phyloP scores from a whole-genome alignment of 2,113 vertebrate genomes.

The Zapornia atra region DNA sequence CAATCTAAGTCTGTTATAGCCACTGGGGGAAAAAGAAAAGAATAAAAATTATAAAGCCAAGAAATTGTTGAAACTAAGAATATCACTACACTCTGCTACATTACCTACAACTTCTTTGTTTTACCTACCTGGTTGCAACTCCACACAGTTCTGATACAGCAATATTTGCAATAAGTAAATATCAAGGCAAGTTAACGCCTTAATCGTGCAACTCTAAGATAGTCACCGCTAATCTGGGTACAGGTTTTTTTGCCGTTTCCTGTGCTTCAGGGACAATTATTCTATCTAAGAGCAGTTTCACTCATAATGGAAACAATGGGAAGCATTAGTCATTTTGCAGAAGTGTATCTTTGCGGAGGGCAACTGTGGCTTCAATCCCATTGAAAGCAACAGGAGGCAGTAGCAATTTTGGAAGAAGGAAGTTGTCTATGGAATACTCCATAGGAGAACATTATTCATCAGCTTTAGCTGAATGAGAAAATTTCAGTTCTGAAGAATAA shows the following conservation, averaged over 20 bases:
- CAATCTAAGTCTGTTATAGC: background rate
- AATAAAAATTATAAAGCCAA: background rate
- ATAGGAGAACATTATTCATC: constrained; percentile 46
- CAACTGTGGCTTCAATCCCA: constrained; percentile 35
- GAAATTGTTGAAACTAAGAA: background rate
- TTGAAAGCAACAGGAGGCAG: constrained; percentile 38
- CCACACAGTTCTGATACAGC: background rate
- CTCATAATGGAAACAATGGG: constrained; percentile 33
- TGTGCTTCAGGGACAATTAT: constrained; percentile 3
- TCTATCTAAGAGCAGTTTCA: background rate
- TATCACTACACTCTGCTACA: background rate
- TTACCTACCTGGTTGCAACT: background rate
- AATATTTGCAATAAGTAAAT: background rate
- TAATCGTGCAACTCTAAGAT: background rate
- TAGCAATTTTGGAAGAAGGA: constrained; percentile 40
- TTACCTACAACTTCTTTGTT: background rate
- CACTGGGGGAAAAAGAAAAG: background rate
- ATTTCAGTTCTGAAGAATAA: background rate
- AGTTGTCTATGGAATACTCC: background rate
- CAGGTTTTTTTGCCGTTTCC: background rate
- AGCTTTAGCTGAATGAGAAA: constrained; percentile 7
- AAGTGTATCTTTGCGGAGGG: constrained; percentile 14
- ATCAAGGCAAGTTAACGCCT: background rate
- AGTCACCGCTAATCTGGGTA: background rate
- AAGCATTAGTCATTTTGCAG: constrained; percentile 52